Evolutionary conservation across 2,797 vertebrate species (phyloP), one percentile per base, ranked within the genome.

Genomic region (Channa striata): DNA sequence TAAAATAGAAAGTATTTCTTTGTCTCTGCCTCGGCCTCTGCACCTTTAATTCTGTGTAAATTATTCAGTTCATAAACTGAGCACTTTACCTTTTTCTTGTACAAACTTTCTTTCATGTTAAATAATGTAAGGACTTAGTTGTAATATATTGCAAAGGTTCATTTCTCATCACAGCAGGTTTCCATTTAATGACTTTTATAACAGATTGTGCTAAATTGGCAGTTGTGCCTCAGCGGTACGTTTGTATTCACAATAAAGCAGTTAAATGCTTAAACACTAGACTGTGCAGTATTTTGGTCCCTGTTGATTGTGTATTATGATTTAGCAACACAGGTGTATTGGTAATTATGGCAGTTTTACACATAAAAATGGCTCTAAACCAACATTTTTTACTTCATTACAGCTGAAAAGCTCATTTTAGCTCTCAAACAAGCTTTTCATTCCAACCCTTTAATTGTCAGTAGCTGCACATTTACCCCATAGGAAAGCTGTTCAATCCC

Each of bases 1-100:
- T 52, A 78, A 82, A 90, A 83, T 65, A 77, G 33, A 79, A 73
- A 59, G 56, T 61, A 30, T 30, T 30, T 81, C 76, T 77, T 63
- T 50, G 59, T 68, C 39, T 40, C 48, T 60, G 53, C 74, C 19
- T 39, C 34, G 5, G 49, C 76, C 69, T 73, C 65, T 40, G 16
- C 72, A 61, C 71, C 73, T 83, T 84, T 81, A 67, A 62, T 72
- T 63, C 48, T 53, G 47, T 62, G 53, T 71, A 33, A 86, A 83
- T 90, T 61, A 87, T 71, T 77, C 68, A 67, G 69, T 76, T 63
- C 68, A 72, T 73, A 83, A 89, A 78, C 58, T 3, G 16, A 72
- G 43, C 44, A 54, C 76, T 78, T 79, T 65, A 50, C 43, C 56
- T 59, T 52, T 56, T 53, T 44, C 57, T 71, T 65, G 54, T 70